Base-by-base conservation (phyloP, 2,797 vertebrate genomes). In the Chaenodraco wilsoni region DNA sequence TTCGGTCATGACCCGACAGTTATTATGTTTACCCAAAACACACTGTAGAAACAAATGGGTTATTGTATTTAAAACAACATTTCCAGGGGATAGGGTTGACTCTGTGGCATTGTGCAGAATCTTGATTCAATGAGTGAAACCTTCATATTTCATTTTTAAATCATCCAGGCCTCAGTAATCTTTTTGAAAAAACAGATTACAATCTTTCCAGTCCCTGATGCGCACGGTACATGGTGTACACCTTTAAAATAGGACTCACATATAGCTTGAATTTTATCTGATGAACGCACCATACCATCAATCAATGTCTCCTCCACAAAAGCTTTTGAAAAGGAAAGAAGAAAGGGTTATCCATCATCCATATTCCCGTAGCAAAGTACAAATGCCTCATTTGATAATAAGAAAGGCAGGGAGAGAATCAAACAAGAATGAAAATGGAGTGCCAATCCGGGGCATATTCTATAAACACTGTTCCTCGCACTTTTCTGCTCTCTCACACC, bases 391-490 rank as follows among this genome's bases (percentile, higher is more conserved):
- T 76, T 70, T 23, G 17, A 67, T 10, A 49, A 51, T 46, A 54
- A 58, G 65, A 70, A 71, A 54, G 31, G 51, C 44, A 64, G 12
- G 40, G 61, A 58, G 23, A 63, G 49, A 78, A 78, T 83, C 67
- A 80, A 78, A 80, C 54, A 68, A 74, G 46, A 78, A 87, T 81
- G 69, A 83, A 79, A 86, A 86, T 54, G 65, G 27, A 82, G 40
- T 59, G 76, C 43, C 44, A 85, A 74, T 80, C 23, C 76, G 60
- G 41, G 84, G 65, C 65, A 70, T 63, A 65, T 78, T 87, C 71
- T 78, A 69, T 85, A 88, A 92, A 89, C 86, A 88, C 72, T 19
- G 74, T 45, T 71, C 68, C 74, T 77, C 85, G 83, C 49, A 62
- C 83, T 81, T 76, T 58, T 77, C 74, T 44, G 76, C 83, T 74